These are phyloP conservation scores for Caenorhabditis afra DNA, from an alignment of 2,888 invertebrate species.

Conservation along the genomic window DNA sequence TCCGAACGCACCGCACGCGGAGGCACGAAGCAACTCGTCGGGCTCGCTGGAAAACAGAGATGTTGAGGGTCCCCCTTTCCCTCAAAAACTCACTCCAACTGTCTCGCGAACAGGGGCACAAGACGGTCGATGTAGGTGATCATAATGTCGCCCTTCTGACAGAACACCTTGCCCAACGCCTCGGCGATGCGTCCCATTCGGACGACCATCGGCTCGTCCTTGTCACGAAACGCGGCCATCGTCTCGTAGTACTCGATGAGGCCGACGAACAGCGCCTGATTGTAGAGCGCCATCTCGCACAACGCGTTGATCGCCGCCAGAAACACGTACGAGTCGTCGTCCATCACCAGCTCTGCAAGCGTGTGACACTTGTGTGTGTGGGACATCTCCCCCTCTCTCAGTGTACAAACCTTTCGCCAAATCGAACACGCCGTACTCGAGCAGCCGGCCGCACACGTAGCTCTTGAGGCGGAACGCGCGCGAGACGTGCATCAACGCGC, in stretches of 20 bases:
- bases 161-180: slow-evolving; percentile 70
- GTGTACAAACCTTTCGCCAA: slow-evolving; percentile 51
- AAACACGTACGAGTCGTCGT: slow-evolving; percentile 74
- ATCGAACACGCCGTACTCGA: slow-evolving; percentile 42
- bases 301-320: slow-evolving; percentile 74
- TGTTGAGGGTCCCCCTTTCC: neutral
- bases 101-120: slow-evolving; percentile 27
- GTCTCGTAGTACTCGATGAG: slow-evolving; percentile 64
- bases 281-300: slow-evolving; percentile 69
- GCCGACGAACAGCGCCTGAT: slow-evolving; percentile 55
- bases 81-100: neutral
- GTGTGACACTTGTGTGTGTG: no score
- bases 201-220: slow-evolving; percentile 44
- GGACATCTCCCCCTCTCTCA: neutral
- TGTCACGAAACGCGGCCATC: neutral
- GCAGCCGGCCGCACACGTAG: slow-evolving; percentile 20
- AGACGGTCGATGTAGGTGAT: slow-evolving; percentile 28
- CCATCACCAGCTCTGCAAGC: slow-evolving; percentile 52
- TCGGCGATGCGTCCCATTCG: slow-evolving; percentile 67
- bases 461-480: slow-evolving; percentile 26
- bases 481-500: slow-evolving; percentile 50
- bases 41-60: slow-evolving; percentile 16
- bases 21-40: slow-evolving; percentile 69
- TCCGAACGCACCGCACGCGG: slow-evolving; percentile 67
- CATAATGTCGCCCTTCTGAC: slow-evolving; percentile 46